Evolutionary conservation across 2,797 vertebrate species (phyloP), one percentile per base, ranked within the genome.

Genomic region (Sebastes dallii): DNA sequence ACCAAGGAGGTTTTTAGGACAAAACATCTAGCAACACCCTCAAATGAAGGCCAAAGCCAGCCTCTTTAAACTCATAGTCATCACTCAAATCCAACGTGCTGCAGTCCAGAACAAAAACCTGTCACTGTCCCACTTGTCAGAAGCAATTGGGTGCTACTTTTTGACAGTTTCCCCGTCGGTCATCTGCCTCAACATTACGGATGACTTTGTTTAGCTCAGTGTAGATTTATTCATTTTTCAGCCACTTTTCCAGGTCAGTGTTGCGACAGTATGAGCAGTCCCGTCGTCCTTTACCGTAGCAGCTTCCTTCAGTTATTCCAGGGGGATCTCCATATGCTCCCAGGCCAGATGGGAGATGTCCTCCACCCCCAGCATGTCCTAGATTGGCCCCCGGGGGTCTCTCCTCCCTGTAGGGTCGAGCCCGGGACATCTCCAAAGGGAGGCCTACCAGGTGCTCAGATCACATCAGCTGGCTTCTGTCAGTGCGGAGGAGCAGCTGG

Each of bases 341-440:
- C 34, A 56, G 78, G 20, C 42, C 52, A 75, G 72, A 81, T 75
- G 52, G 72, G 50, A 64, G 50, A 34, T 25, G n/a, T 30, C 18
- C 12, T 20, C 30, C 13, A 30, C 24, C 7, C 13, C 32, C 18
- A 58, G 59, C n/a, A 2, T 52, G 66, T 30, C 72, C 79, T 39
- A 10, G 39, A 55, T 54, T 6, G 14, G 52, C 27, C 72, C 27
- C 11, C 0, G 2, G 59, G 60, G 78, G 59, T 24, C 22, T 24
- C 22, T 36, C 50, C 2, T 59, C 8, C 29, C 34, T 36, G 72
- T n/a, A 34, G 78, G 78, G 66, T 65, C 18, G 6, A 64, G 71
- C 32, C 58, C 59, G 9, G 65, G 36, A 68, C 65, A 56, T 34
- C 25, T 80, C 72, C 52, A 34, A 2, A 56, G 72, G 36, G 78